Conservation (phyloP, 1,140 invertebrate genomes). For the Temnothorax nylanderi region DNA sequence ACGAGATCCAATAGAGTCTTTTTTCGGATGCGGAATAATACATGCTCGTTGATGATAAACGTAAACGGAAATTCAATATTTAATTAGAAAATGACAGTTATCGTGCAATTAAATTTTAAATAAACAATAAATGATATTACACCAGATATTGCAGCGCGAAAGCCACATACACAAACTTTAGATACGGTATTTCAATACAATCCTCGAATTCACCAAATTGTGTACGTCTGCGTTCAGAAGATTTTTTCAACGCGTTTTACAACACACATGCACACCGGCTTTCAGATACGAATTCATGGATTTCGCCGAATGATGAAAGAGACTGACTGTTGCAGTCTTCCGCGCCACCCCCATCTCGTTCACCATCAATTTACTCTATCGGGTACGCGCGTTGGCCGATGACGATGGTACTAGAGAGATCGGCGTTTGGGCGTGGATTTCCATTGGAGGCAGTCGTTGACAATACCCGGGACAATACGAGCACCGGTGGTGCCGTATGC, state of each 20-base stretch:
- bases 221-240: slow-evolving; percentile 18
- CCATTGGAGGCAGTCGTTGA: slow-evolving; percentile 64
- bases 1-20: not conserved
- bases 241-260: slow-evolving; percentile 23
- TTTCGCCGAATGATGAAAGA: slow-evolving; percentile 57
- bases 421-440: slow-evolving; percentile 52
- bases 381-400: slow-evolving; percentile 55
- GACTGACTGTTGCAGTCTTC: slow-evolving; percentile 57
- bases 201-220: not conserved
- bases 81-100: slow-evolving; percentile 23
- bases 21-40: slow-evolving; percentile 18
- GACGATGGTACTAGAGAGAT: slow-evolving; percentile 58
- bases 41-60: not conserved
- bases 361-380: slow-evolving; percentile 60
- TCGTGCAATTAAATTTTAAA: slow-evolving; percentile 41
- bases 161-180: not conserved
- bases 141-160: not conserved
- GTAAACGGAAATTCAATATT: slow-evolving; percentile 40
- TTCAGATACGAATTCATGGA: slow-evolving; percentile 50
- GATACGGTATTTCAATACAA: not conserved
- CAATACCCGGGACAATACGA: slow-evolving; percentile 73
- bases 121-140: slow-evolving; percentile 34
- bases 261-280: slow-evolving; percentile 12
- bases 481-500: slow-evolving; percentile 57
- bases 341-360: slow-evolving; percentile 14